A percentile compares a stretch with the other conserved stretches of the same genome.
These are phyloP conservation scores for Crax fasciolata DNA, from an alignment of 2,797 vertebrate genomes.

Conservation along the genomic window DNA sequence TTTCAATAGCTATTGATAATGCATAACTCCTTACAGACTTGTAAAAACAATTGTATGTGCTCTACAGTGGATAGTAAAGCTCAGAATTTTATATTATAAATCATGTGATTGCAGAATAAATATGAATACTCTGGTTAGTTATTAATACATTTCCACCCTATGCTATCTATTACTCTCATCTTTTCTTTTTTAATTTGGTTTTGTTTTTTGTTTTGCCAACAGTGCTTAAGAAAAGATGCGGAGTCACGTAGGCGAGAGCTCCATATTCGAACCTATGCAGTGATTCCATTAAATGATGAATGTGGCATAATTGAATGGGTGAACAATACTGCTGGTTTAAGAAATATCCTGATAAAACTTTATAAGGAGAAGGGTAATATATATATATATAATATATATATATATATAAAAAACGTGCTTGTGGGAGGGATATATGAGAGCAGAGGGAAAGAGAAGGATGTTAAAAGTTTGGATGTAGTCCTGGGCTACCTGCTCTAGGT, in stretches of 20 bases:
- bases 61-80: background rate
- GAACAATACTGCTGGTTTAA: conserved; percentile 94
- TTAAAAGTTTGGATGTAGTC: background rate
- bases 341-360: conserved; percentile 95
- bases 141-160: background rate
- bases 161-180: background rate
- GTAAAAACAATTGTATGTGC: background rate
- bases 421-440: background rate
- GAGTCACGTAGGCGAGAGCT: conserved; percentile 96
- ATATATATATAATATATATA: background rate
- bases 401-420: background rate
- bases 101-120: background rate
- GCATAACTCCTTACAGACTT: background rate
- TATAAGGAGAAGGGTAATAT: conserved; percentile 95
- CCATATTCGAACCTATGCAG: conserved; percentile 95
- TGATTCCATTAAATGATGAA: conserved; percentile 97
- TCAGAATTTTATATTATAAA: background rate
- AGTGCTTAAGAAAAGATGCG: conserved; percentile 97
- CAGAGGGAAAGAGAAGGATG: background rate
- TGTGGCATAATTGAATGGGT: conserved; percentile 99
- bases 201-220: conserved; percentile 12
- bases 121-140: background rate
- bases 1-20: background rate
- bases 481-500: background rate
- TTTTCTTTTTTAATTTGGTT: background rate